A percentile compares a stretch with the other conserved stretches of the same genome.
These are phyloP conservation scores for Lepidurus couesii DNA, from an alignment of 1,140 invertebrate genomes.

Conservation along the genomic window DNA sequence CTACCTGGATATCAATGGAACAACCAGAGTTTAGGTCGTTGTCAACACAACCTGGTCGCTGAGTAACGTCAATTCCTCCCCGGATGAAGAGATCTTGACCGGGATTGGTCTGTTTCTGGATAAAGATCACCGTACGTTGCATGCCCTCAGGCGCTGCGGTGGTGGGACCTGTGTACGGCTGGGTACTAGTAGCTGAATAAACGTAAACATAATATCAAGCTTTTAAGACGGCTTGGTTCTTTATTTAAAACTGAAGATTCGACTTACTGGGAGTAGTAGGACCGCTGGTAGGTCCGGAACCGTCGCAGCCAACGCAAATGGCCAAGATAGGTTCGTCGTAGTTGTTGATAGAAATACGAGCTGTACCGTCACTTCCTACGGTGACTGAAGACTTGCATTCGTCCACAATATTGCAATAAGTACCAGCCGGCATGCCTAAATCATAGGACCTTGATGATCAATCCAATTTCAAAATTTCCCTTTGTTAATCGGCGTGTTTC, in stretches of 20 bases:
- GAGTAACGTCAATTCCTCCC: conserved; percentile 44
- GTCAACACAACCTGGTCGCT: conserved; percentile 37
- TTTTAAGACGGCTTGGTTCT: neutral
- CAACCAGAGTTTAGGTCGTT: conserved; percentile 41
- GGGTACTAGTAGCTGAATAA: conserved; percentile 23
- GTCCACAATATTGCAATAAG: conserved; percentile 46
- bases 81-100: conserved; percentile 50
- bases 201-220: neutral
- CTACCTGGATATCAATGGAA: conserved; percentile 45
- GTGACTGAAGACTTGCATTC: conserved; percentile 39
- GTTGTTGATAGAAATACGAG: conserved; percentile 36
- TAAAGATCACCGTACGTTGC: conserved; percentile 45
- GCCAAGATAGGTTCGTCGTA: conserved; percentile 39
- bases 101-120: conserved; percentile 43
- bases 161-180: conserved; percentile 36
- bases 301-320: conserved; percentile 39
- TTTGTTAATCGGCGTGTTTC: neutral
- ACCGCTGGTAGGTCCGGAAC: conserved; percentile 21
- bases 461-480: neutral
- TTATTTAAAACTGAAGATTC: neutral
- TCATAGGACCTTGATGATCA: neutral
- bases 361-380: conserved; percentile 42
- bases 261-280: conserved; percentile 20
- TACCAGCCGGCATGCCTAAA: conserved; percentile 44
- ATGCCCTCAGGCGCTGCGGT: conserved; percentile 38